Conservation (phyloP, 2,113 vertebrate genomes). For the Phyllopteryx taeniolatus region DNA sequence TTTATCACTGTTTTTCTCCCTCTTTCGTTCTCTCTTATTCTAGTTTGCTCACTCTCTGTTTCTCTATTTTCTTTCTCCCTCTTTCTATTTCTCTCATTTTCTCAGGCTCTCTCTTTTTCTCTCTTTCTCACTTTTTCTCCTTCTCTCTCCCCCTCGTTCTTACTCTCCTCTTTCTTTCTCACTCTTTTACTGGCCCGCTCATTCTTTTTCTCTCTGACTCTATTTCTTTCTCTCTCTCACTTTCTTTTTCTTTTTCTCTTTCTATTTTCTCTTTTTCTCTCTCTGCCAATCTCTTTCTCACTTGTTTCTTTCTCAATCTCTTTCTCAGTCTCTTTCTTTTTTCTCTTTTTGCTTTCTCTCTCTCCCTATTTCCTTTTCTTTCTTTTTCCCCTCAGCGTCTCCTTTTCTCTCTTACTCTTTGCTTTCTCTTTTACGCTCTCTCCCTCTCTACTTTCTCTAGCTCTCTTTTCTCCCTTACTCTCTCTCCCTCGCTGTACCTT, state of each 20-base stretch:
- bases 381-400: not conserved
- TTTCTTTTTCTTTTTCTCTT: too few relatives aligned
- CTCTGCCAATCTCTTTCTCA: too few relatives aligned
- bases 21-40: not conserved
- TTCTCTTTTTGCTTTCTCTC: not conserved
- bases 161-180: constrained; percentile 15
- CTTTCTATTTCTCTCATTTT: not conserved
- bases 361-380: not conserved
- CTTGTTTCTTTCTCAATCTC: too few relatives aligned
- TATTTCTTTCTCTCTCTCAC: not conserved
- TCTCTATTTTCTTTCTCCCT: not conserved
- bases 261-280: too few relatives aligned
- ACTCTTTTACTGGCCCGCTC: not conserved
- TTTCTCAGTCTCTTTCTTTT: constrained; percentile 20
- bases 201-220: not conserved
- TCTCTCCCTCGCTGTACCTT: constrained; percentile 7
- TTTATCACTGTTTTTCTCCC: not conserved
- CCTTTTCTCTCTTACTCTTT: constrained; percentile 1
- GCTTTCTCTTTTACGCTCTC: constrained; percentile 1
- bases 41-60: not conserved
- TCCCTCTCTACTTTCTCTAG: constrained; percentile 25
- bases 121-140: not conserved
- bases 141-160: not conserved
- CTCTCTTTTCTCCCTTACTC: constrained; percentile 2
- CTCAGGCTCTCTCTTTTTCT: not conserved